These are phyloP conservation scores for Choristoneura rosaceana DNA, from an alignment of 2,888 invertebrate species.

Conservation along the genomic window DNA sequence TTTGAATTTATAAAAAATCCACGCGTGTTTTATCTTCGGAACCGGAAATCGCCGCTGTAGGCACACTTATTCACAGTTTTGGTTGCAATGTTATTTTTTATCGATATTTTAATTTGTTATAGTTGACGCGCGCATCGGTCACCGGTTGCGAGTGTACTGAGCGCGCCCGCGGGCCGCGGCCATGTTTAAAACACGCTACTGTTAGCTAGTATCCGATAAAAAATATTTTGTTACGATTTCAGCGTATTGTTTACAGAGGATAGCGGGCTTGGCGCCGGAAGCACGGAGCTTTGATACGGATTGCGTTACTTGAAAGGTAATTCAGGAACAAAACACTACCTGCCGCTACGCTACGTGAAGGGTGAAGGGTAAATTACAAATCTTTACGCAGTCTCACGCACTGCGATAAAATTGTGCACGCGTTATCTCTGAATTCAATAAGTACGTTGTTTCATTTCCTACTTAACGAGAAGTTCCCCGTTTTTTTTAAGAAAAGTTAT, in stretches of 20 bases:
- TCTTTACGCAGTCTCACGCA: neutral
- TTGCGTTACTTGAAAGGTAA: conserved; percentile 35
- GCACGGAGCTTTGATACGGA: conserved; percentile 37
- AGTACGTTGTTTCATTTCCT: neutral
- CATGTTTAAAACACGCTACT: conserved; percentile 77
- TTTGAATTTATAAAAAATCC: conserved; percentile 51
- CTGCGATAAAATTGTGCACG: neutral
- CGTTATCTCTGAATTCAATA: neutral
- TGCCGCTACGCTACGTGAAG: neutral
- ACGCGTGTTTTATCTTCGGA: conserved; percentile 48
- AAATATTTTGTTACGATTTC: conserved; percentile 68
- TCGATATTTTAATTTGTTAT: conserved; percentile 46
- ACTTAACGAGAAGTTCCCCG: neutral
- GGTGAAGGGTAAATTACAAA: conserved; percentile 1
- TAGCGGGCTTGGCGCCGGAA: conserved; percentile 26
- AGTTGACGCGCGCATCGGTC: conserved; percentile 69
- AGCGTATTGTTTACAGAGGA: conserved; percentile 61
- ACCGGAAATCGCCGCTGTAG: conserved; percentile 47
- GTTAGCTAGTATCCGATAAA: conserved; percentile 63
- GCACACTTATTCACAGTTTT: conserved; percentile 52
- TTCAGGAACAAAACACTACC: conserved; percentile 18
- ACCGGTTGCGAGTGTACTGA: conserved; percentile 76
- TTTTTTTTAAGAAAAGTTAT: neutral
- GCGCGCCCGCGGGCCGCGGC: conserved; percentile 62
- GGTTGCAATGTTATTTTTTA: conserved; percentile 52